Evolutionary conservation across 2,113 vertebrate species (phyloP), one percentile per base, ranked within the genome.

Genomic region (Oreochromis spilurus): DNA sequence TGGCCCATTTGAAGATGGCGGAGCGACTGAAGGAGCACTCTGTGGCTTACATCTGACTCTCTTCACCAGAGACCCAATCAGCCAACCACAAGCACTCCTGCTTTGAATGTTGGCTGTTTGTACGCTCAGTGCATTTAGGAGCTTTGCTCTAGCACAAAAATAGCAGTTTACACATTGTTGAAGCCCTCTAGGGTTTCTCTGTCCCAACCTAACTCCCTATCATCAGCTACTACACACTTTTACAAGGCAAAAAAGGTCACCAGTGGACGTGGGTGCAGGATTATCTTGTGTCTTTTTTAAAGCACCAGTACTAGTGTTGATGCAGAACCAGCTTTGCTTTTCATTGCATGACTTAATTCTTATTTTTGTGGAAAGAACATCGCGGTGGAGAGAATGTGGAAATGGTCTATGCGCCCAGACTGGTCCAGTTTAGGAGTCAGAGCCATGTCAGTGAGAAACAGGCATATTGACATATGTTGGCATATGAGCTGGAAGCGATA

Each of bases 61-160:
- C 58, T 53, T 81, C 92, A 58, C 86, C n/a, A 7, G 88, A 79
- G 91, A 92, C 70, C 91, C 91, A 93, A 94, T 95, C 91, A 92
- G 84, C 31, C 40, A 9, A 85, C 72, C 81, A 38, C 72, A 60
- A 83, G 62, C 85, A 40, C 92, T 89, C 83, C 54, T 57, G 34
- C 75, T 88, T 79, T 79, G 85, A 90, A 87, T 78, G 81, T 62
- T 13, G 7, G 79, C 81, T 70, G 70, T 90, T 85, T 91, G 81
- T 83, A 79, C 8, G 6, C 88, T 83, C 79, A 84, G 85, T 52
- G 79, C 45, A 45, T 80, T 82, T 84, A 78, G 85, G 67, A 81
- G 62, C 21, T 78, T 16, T 40, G 60, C 52, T 84, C 8, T 1
- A 6, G 86, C 78, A 79, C 29, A 86, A 87, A 91, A 91, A 82